Conservation (phyloP, 2,888 invertebrate genomes). For the Toxonevra muliebris region DNA sequence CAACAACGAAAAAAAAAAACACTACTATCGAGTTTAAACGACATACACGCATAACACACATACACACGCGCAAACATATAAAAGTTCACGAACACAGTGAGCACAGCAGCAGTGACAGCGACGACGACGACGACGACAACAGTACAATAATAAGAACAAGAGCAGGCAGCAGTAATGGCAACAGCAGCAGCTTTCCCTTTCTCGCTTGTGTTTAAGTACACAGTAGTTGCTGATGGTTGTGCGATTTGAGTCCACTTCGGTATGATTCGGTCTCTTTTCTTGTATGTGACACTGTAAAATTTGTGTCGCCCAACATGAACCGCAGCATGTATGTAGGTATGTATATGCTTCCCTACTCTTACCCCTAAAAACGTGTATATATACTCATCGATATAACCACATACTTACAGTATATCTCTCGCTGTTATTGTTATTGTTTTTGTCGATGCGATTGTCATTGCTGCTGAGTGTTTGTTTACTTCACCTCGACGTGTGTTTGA, state of each 20-base stretch:
- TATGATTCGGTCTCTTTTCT: constrained; percentile 41
- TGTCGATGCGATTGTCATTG: constrained; percentile 12
- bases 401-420: neutral
- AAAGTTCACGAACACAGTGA: constrained; percentile 11
- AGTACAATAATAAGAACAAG: neutral
- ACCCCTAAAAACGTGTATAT: neutral
- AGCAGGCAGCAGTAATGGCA: neutral
- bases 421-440: constrained; percentile 23
- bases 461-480: neutral
- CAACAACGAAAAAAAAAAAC: constrained; percentile 27
- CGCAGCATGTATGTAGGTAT: constrained; percentile 16
- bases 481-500: too few species aligned
- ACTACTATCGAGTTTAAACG: constrained; percentile 34
- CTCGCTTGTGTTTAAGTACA: constrained; percentile 20
- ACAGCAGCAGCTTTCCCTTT: constrained; percentile 31
- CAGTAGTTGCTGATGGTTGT: constrained; percentile 9
- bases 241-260: constrained; percentile 38
- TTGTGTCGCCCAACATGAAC: constrained; percentile 43
- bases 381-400: neutral
- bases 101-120: constrained; percentile 2
- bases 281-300: constrained; percentile 48
- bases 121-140: constrained; percentile 1
- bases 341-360: neutral
- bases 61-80: constrained; percentile 22
- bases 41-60: constrained; percentile 20